Base-by-base conservation (phyloP, 2,113 vertebrate genomes). In the Coregonus clupeaformis region DNA sequence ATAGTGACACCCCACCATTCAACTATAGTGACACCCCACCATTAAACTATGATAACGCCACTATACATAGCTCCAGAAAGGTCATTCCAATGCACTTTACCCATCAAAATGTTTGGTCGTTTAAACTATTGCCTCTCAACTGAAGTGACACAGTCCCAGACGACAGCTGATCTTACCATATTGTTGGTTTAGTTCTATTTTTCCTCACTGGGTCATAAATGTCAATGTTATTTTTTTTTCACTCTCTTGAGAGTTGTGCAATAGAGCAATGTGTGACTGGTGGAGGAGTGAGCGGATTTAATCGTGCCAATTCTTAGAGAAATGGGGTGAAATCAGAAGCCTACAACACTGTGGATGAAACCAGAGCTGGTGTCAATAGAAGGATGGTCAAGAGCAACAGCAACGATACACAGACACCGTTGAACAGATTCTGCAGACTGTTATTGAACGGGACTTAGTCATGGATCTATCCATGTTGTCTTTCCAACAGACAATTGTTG, bases 1-100 rank as follows among this genome's bases (percentile, higher is more conserved):
- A n/a, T n/a, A n/a, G n/a, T n/a, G n/a, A n/a, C n/a, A n/a, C n/a
- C n/a, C n/a, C n/a, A n/a, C n/a, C n/a, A n/a, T n/a, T n/a, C n/a
- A n/a, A n/a, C n/a, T n/a, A n/a, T n/a, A n/a, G n/a, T n/a, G n/a
- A n/a, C n/a, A n/a, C n/a, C n/a, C n/a, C n/a, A n/a, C 32, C 9
- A 68, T 80, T 72, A 55, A 25, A n/a, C n/a, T 55, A 20, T 45
- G 32, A 7, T 27, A 36, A 68, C 69, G 29, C 25, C 11, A 59
- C 68, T 76, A 74, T 77, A 16, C 47, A 49, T 49, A 49, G 84
- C 82, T 86, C 73, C 74, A 81, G 74, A 74, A 67, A 68, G 36
- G 7, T 36, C 36, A 42, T 42, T 42, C 29, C 77, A 62, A 82
- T 64, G 89, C 86, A 87, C 84, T 89, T 91, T 87, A 87, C 73